A percentile compares a stretch with the other conserved stretches of the same genome.
Conservation (phyloP, 2,888 invertebrate species). For the Apodemia duryi region DNA sequence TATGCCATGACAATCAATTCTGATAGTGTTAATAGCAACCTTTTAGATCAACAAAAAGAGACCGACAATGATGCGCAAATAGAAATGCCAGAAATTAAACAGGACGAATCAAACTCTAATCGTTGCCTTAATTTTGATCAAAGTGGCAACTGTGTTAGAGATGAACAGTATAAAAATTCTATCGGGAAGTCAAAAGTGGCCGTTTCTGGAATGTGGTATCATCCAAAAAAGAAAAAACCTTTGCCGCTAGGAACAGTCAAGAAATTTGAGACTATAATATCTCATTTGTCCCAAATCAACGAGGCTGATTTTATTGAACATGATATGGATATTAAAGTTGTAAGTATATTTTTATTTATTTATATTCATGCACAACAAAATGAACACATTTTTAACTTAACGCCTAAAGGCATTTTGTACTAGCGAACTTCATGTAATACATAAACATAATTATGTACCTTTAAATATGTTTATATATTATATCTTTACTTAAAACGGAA, state of each 20-base stretch:
- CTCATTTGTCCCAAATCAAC: slow-evolving; percentile 53
- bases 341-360: slow-evolving; percentile 33
- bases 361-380: too few species aligned
- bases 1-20: slow-evolving; percentile 35
- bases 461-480: too few species aligned
- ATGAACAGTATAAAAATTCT: slow-evolving; percentile 59
- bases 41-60: slow-evolving; percentile 44
- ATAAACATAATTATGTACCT: too few species aligned
- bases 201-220: slow-evolving; percentile 67
- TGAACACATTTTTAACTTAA: too few species aligned
- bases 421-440: too few species aligned
- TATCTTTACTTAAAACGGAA: too few species aligned
- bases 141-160: slow-evolving; percentile 60
- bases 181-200: slow-evolving; percentile 55
- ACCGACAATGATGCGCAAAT: slow-evolving; percentile 45
- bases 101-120: slow-evolving; percentile 45
- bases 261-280: slow-evolving; percentile 63
- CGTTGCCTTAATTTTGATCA: slow-evolving; percentile 64
- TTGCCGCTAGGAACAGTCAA: slow-evolving; percentile 51
- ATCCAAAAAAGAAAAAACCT: slow-evolving; percentile 71
- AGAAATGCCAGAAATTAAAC: slow-evolving; percentile 43
- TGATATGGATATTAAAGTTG: slow-evolving; percentile 75
- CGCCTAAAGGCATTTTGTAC: too few species aligned
- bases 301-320: slow-evolving; percentile 68
- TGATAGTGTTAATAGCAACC: slow-evolving; percentile 43